Percentiles rank a stretch among this genome's conserved stretches.
These are phyloP conservation scores for Tinea pellionella DNA, from an alignment of 2,888 invertebrate genomes.

Conservation along the genomic window DNA sequence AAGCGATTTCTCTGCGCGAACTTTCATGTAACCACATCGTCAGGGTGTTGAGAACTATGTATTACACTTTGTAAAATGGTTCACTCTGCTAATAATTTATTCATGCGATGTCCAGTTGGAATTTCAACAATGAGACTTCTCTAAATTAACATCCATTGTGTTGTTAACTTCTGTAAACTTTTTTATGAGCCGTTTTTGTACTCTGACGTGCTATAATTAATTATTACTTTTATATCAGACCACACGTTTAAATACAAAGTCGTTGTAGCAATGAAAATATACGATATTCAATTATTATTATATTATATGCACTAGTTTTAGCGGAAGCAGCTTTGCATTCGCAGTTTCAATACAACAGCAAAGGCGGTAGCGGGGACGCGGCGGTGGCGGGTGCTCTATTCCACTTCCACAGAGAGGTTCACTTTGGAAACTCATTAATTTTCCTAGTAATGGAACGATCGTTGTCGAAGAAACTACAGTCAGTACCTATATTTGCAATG, in stretches of 20 bases:
- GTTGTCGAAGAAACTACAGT: conserved; percentile 14
- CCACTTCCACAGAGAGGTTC: neutral
- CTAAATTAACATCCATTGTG: neutral
- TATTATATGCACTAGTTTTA: neutral
- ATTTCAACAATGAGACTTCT: neutral
- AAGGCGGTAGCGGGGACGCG: too few species aligned
- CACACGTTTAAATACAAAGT: too few species aligned
- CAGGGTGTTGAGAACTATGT: conserved; percentile 8
- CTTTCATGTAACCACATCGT: conserved; percentile 5
- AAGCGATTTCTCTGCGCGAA: conserved; percentile 8
- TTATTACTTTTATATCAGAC: too few species aligned
- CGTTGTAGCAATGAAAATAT: too few species aligned
- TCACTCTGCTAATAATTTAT: neutral
- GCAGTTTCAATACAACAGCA: neutral
- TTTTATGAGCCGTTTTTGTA: neutral
- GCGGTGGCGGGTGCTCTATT: neutral
- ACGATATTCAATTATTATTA: neutral
- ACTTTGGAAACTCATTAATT: conserved; percentile 15
- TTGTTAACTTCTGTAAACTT: neutral
- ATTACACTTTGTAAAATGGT: neutral
- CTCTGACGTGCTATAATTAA: too few species aligned
- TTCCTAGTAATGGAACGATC: conserved; percentile 13
- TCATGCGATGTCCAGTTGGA: neutral
- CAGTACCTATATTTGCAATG: conserved; percentile 4
- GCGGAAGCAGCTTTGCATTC: neutral